phyloP scores from a whole-genome alignment of 2,888 invertebrate species.

The Oscheius sp. region DNA sequence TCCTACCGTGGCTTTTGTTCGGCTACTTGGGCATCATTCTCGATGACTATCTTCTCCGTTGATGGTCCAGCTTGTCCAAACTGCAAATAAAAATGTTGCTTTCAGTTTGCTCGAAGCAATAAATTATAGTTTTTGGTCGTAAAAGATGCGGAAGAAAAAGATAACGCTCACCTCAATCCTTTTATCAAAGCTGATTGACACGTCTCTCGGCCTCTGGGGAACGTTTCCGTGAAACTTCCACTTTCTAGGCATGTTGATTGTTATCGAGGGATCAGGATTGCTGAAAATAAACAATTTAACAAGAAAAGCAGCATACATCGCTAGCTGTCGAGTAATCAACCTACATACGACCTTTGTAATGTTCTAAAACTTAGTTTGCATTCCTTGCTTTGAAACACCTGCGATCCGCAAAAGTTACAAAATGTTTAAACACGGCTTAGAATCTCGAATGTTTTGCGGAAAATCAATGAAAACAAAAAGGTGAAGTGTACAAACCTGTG shows the following conservation, averaged over 20 bases:
- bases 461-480: not conserved
- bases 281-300: too few relatives aligned
- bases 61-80: not conserved
- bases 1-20: not conserved
- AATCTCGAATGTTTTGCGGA: not conserved
- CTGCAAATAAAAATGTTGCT: not conserved
- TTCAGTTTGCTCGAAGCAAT: not conserved
- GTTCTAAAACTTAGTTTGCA: too few relatives aligned
- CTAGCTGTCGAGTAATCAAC: too few relatives aligned
- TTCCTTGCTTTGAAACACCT: too few relatives aligned
- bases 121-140: constrained; percentile 5
- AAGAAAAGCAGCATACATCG: too few relatives aligned
- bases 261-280: too few relatives aligned
- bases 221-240: not conserved
- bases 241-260: constrained; percentile 19
- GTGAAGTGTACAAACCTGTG: constrained; percentile 10
- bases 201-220: not conserved
- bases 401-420: not conserved
- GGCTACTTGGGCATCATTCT: too few relatives aligned
- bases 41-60: not conserved
- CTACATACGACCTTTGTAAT: too few relatives aligned
- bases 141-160: constrained; percentile 4
- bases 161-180: constrained; percentile 22
- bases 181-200: constrained; percentile 12
- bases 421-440: not conserved